Evolutionary conservation across 2,888 invertebrate genomes (phyloP), one percentile per base, ranked within the genome.

Genomic region (Syrphus vitripennis): DNA sequence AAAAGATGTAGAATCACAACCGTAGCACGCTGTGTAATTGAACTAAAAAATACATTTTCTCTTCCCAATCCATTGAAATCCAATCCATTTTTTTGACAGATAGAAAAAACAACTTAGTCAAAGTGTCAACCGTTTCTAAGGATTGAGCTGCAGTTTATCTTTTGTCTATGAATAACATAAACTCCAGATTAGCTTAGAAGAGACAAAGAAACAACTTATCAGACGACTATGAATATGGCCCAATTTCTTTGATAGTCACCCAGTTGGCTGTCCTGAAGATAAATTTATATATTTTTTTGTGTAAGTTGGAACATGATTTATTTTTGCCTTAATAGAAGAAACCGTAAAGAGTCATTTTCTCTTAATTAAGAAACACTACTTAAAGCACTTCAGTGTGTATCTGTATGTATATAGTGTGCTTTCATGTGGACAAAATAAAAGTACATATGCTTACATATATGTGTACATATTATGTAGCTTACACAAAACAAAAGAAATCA

Each of bases 231-330:
- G n/a, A n/a, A n/a, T n/a, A n/a, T n/a, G n/a, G n/a, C n/a, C n/a
- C n/a, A n/a, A n/a, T 10, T 19, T 19, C 10, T 10, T 16, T 4
- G 9, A 10, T 45, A 45, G 0, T 12, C 2, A 16, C 7, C 7
- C 9, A 24, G 75, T 29, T 77, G 57, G 50, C 76, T 59, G 61
- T 40, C 37, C 37, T 48, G 34, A 24, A 76, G 37, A 69, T 50
- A 48, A 69, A 50, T 77, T 69, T 37, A 69, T 50, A n/a, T n/a
- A n/a, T n/a, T n/a, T 48, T 59, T 3, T 31, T 48, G 57, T 34
- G 26, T 5, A 45, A 45, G 12, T 55, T 65, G 34, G 9, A 3
- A 5, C n/a, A 26, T 21, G n/a, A n/a, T n/a, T n/a, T n/a, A n/a
- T 19, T 31, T 29, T 48, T 57, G 3, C 37, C 37, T 12, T 29